Evolutionary conservation across 2,797 vertebrate genomes (phyloP).

Genomic region (Rallus crepitans): DNA sequence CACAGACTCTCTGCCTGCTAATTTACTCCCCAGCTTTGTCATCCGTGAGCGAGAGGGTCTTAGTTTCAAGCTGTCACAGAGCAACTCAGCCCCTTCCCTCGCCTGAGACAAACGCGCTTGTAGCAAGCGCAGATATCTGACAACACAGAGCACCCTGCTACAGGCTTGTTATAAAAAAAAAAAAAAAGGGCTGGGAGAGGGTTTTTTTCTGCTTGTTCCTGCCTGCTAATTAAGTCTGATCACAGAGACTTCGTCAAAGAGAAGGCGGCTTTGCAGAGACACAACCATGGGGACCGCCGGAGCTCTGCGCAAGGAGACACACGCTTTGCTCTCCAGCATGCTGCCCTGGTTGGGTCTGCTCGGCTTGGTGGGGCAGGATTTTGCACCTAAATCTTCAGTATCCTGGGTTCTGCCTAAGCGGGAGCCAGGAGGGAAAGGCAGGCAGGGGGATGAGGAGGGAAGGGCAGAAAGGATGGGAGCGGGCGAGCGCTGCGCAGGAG

Average conservation of each 20-base stretch:
- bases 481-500: neutral
- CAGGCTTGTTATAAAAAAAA: neutral
- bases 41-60: neutral
- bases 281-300: fast-evolving
- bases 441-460: neutral
- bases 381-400: neutral
- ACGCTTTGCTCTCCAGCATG: neutral
- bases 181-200: neutral
- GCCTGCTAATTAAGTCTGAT: neutral
- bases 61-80: neutral
- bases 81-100: neutral
- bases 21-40: conserved; percentile 51
- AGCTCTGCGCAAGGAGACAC: fast-evolving
- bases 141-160: neutral
- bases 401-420: neutral
- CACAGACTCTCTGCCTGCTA: conserved; percentile 49
- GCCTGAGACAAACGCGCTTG: neutral
- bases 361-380: neutral
- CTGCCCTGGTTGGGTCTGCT: neutral
- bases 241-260: neutral
- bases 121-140: neutral
- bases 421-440: neutral
- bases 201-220: neutral
- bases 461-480: neutral
- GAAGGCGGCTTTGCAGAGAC: neutral